These are phyloP conservation scores for Lymantria dispar DNA, from an alignment of 2,888 invertebrate genomes.

Conservation along the genomic window DNA sequence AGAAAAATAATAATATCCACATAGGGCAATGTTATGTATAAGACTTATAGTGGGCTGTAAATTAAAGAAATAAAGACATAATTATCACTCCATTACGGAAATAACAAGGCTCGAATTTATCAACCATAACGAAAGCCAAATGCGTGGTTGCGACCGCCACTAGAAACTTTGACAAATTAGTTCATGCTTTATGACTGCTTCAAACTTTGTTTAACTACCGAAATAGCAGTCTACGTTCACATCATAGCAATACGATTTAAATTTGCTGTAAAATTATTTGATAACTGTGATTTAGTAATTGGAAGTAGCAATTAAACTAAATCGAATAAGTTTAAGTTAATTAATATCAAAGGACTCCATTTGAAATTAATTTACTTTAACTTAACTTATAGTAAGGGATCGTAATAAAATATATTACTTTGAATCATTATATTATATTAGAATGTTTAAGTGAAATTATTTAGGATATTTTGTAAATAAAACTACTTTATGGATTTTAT, in stretches of 20 bases:
- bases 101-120: constrained; percentile 12
- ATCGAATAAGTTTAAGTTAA: not conserved
- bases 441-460: not conserved
- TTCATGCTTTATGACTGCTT: constrained; percentile 62
- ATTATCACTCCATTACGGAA: not conserved
- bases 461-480: too few species aligned
- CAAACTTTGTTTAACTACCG: constrained; percentile 51
- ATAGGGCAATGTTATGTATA: too few species aligned
- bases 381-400: not conserved
- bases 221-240: constrained; percentile 32
- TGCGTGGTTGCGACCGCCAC: constrained; percentile 43
- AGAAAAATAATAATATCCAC: too few species aligned
- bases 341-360: not conserved
- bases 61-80: too few species aligned
- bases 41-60: too few species aligned
- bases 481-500: too few species aligned
- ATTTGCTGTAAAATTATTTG: constrained; percentile 12
- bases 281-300: not conserved
- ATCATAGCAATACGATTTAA: constrained; percentile 17
- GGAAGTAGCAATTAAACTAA: not conserved
- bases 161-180: constrained; percentile 72
- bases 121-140: constrained; percentile 25
- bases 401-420: not conserved
- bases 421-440: not conserved
- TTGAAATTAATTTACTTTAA: not conserved